phyloP scores from a whole-genome alignment of 2,888 invertebrate genomes.

The Heliconius ismenius region DNA sequence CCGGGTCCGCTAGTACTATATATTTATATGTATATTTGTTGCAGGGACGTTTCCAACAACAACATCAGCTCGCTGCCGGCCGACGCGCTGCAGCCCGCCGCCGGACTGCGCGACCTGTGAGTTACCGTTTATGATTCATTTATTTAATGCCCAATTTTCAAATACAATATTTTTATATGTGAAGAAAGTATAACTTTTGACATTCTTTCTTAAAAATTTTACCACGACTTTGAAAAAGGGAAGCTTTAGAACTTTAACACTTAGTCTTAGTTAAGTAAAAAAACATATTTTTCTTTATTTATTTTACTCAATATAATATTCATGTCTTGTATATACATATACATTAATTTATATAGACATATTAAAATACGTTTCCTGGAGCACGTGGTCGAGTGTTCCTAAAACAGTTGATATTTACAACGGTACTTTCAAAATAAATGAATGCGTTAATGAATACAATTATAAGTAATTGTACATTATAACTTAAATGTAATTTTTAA shows the following conservation, averaged over 20 bases:
- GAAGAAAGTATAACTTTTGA: too few relatives aligned
- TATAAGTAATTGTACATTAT: background rate
- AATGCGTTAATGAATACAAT: background rate
- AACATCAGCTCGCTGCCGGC: constrained; percentile 88
- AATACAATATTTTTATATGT: background rate
- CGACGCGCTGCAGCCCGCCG: constrained; percentile 85
- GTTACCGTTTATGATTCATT: constrained; percentile 57
- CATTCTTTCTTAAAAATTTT: background rate
- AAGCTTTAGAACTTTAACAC: background rate
- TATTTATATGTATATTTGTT: constrained; percentile 44
- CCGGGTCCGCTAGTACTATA: too few relatives aligned
- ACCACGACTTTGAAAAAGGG: background rate
- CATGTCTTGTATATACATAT: too few relatives aligned
- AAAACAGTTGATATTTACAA: background rate
- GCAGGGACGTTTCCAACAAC: constrained; percentile 91
- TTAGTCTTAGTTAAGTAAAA: background rate
- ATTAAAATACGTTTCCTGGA: background rate
- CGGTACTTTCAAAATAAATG: background rate
- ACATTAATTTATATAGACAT: background rate
- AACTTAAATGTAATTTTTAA: background rate
- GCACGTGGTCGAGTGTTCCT: background rate
- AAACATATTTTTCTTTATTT: background rate
- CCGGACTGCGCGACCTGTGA: constrained; percentile 88
- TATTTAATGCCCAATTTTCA: background rate
- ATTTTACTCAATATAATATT: background rate